Evolutionary conservation across 2,113 vertebrate species (phyloP).

Genomic region (Alexandromys fortis): DNA sequence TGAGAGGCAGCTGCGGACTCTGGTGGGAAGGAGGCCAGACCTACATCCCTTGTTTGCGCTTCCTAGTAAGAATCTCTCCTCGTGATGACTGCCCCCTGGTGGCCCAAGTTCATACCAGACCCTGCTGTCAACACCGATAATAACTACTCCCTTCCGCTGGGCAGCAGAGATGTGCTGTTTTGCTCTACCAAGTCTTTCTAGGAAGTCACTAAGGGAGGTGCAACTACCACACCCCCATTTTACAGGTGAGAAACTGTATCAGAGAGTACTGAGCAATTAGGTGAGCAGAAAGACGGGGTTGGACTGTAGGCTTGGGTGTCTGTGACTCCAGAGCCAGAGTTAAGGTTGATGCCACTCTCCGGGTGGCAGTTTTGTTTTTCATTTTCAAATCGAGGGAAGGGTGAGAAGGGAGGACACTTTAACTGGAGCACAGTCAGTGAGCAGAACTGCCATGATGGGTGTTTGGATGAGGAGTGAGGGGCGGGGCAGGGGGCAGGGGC

Average conservation of each 20-base stretch:
- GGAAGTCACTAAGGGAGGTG: not conserved
- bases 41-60: not conserved
- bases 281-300: not conserved
- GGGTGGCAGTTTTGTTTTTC: not conserved
- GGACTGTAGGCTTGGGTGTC: not conserved
- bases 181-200: not conserved
- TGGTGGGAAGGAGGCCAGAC: not conserved
- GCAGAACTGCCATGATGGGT: accelerated
- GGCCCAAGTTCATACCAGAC: not conserved
- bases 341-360: not conserved
- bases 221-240: not conserved
- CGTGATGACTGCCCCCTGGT: not conserved
- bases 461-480: not conserved
- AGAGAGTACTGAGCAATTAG: not conserved
- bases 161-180: accelerated
- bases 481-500: too few relatives aligned
- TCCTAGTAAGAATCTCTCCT: not conserved
- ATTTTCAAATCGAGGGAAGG: not conserved
- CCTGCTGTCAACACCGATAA: not conserved
- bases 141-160: not conserved
- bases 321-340: not conserved
- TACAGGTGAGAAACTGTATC: not conserved
- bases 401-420: not conserved
- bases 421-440: accelerated
- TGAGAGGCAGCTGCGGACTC: not conserved